These are phyloP conservation scores for Sialia sialis DNA, from an alignment of 2,113 vertebrate species.

Conservation along the genomic window DNA sequence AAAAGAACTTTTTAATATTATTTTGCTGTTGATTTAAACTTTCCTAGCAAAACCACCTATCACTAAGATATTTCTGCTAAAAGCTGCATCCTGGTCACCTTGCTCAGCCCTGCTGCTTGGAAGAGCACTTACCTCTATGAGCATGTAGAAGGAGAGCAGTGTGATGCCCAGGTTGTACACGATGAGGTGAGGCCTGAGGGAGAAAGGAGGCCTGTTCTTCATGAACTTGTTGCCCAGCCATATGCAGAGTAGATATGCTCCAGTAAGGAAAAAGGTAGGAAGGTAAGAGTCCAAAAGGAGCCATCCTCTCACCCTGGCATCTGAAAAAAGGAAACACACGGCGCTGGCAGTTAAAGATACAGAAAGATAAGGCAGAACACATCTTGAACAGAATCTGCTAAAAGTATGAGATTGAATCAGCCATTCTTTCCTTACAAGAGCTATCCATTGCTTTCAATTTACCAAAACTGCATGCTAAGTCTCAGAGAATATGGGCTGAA, in stretches of 20 bases:
- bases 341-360: neutral
- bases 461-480: neutral
- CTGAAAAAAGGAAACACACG: constrained; percentile 64
- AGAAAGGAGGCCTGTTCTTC: constrained; percentile 80
- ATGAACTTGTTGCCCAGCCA: constrained; percentile 82
- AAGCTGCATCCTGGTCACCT: neutral
- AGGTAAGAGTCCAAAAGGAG: constrained; percentile 86
- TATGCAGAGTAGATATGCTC: constrained; percentile 78
- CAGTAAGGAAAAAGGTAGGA: constrained; percentile 80
- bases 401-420: neutral
- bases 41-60: neutral
- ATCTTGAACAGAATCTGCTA: neutral
- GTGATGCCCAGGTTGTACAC: constrained; percentile 84
- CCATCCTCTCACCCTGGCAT: constrained; percentile 86
- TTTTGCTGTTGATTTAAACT: neutral
- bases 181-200: constrained; percentile 78
- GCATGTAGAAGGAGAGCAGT: constrained; percentile 84
- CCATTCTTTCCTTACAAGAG: neutral
- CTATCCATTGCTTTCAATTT: neutral
- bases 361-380: neutral
- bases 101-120: rapidly evolving
- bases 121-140: constrained; percentile 78
- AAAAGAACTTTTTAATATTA: neutral
- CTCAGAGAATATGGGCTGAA: neutral
- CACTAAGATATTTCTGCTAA: neutral